phyloP scores from a whole-genome alignment of 2,888 invertebrate genomes.

The Conchocele bisecta region DNA sequence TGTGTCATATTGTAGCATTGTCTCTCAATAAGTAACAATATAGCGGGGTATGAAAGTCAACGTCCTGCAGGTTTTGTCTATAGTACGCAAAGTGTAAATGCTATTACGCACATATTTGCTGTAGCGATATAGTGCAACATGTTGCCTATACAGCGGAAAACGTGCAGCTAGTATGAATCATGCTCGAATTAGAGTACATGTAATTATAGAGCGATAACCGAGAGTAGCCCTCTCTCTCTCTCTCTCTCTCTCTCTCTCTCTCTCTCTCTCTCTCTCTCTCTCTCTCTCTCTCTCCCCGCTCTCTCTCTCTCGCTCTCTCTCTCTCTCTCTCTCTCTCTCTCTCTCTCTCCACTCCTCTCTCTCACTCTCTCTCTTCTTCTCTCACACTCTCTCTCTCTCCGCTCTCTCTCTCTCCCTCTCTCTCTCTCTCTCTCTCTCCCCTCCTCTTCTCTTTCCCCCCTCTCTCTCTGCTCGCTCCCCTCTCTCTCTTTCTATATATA shows the following conservation, averaged over 20 bases:
- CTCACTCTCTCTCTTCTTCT: neutral
- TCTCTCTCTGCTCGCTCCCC: neutral
- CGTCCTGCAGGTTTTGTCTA: no score
- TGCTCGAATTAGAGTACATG: no score
- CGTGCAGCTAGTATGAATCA: no score
- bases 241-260: conserved; percentile 21
- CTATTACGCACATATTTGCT: no score
- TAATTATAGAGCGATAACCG: no score
- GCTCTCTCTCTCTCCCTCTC: conserved; percentile 6
- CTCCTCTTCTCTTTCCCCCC: conserved; percentile 14
- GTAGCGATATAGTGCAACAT: no score
- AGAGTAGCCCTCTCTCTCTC: conserved; percentile 4
- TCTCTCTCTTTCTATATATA: no score
- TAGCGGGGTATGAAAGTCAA: no score
- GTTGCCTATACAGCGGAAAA: no score
- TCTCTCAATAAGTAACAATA: no score
- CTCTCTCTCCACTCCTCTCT: neutral
- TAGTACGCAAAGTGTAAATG: no score
- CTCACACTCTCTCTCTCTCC: neutral
- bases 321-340: conserved; percentile 15
- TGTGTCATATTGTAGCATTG: no score
- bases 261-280: conserved; percentile 23
- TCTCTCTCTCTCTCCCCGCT: conserved; percentile 12
- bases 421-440: conserved; percentile 30
- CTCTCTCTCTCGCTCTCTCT: conserved; percentile 6